Evolutionary conservation across 2,797 vertebrate species (phyloP).

Genomic region (Cyclura pinguis): DNA sequence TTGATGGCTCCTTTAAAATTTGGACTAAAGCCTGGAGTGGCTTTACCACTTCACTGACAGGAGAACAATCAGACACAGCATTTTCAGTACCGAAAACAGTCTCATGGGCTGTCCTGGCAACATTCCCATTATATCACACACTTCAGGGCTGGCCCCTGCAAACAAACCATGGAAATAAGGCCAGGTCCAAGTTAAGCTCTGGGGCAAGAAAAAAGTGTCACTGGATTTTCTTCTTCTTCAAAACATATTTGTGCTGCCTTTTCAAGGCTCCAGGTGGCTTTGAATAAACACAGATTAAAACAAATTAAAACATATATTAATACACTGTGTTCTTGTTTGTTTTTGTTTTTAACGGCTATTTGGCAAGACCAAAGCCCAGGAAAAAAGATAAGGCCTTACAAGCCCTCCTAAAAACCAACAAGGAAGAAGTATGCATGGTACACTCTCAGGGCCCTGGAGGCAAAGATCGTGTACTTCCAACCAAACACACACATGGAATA

Average conservation of each 20-base stretch:
- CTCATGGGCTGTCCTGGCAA: neutral
- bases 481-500: neutral
- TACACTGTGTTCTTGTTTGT: neutral
- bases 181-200: neutral
- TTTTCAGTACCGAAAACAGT: too few relatives aligned
- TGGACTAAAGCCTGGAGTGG: too few relatives aligned
- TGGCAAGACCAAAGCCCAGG: slow-evolving; percentile 1
- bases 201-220: neutral
- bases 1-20: too few relatives aligned
- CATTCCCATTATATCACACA: neutral
- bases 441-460: neutral
- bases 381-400: neutral
- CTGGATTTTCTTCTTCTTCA: neutral
- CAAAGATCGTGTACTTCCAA: neutral
- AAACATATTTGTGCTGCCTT: neutral
- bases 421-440: neutral
- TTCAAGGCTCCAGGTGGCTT: slow-evolving; percentile 1
- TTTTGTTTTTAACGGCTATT: neutral
- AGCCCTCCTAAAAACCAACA: neutral
- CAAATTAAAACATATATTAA: slow-evolving; percentile 2
- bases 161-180: neutral
- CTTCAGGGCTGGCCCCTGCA: neutral
- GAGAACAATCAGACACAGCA: too few relatives aligned
- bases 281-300: neutral
- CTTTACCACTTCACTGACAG: too few relatives aligned